Base-by-base conservation (phyloP, 2,888 invertebrate species). In the Ferrisia virgata region DNA sequence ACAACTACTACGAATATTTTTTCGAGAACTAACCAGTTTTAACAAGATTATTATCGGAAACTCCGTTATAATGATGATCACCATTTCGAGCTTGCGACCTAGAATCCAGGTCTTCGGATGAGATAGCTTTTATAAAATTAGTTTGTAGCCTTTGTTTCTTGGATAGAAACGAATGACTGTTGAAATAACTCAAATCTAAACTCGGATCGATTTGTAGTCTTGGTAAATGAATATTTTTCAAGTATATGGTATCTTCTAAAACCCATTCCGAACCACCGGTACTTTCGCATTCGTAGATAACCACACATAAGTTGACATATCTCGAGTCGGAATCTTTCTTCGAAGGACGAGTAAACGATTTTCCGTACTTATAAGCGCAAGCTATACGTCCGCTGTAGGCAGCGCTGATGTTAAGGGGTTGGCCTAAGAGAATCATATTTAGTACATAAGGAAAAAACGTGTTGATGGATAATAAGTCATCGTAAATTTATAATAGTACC, bases 281-380 rank as follows among this genome's bases (percentile, higher is more conserved):
- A 86, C 98, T 98, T 90, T 99, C 99, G 89, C 99, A 99, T 89
- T 99, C 99, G 90, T 98, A 99, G 86, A 99, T 98, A 72, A 97
- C 96, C 8, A 99, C 97, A 89, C 95, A 95, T 0, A 96, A 90
- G 88, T 96, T 96, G 31, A 96, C 95, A 88, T 94, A 96, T 84
- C 96, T 91, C 0, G 95, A 95, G 85, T 94, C 93, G 0, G 93
- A 93, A 88, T 94, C 93, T 86, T 91, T 92, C 87, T 92, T 92
- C 78, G 94, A 94, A 0, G 93, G 93, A 0, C 96, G 91, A 0
- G 96, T 95, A 88, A 96, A 96, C 13, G 96, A 96, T 86, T 95
- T 93, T 0, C 96, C 96, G 87, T 96, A 94, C 88, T 98, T 97
- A 89, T 98, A 99, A 3, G 99, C 99, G 89, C 98, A 97, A 0